Percentiles rank a stretch among this genome's conserved stretches.
Evolutionary conservation across 2,888 invertebrate genomes (phyloP).

Genomic region (Eupithecia subfuscata): DNA sequence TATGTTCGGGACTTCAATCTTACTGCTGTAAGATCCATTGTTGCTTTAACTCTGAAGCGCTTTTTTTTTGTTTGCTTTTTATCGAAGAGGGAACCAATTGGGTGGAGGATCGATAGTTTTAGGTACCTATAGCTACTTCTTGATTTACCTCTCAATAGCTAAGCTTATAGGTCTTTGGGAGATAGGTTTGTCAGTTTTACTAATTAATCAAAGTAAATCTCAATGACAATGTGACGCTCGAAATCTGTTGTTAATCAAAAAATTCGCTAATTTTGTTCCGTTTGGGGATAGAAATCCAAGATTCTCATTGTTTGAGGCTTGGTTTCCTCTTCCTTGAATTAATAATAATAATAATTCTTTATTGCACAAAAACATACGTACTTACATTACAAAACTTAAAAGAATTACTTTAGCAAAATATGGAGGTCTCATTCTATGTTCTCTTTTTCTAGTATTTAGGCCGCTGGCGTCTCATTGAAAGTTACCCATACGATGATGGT

Average conservation of each 20-base stretch:
- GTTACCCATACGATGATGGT: conserved; percentile 85
- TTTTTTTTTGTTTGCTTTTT: background rate
- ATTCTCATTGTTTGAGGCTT: background rate
- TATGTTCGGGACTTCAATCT: conserved; percentile 62
- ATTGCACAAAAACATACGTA: too few species aligned
- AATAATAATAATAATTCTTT: too few species aligned
- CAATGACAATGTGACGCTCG: background rate
- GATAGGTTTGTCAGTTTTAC: background rate
- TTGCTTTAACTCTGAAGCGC: background rate
- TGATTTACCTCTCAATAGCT: background rate
- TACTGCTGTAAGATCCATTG: conserved; percentile 52
- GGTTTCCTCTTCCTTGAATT: background rate
- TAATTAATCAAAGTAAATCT: background rate
- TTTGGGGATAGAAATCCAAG: background rate
- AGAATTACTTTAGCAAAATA: background rate
- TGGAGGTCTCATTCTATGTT: background rate
- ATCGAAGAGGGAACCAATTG: background rate
- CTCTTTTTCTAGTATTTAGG: conserved; percentile 56
- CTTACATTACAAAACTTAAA: too few species aligned
- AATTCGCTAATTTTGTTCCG: background rate
- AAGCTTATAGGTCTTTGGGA: background rate
- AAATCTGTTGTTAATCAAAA: background rate
- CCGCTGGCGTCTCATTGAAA: conserved; percentile 85
- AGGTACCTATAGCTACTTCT: background rate
- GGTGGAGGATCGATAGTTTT: background rate